Base-by-base conservation (phyloP, 2,113 vertebrate species). In the Maccullochella peelii region DNA sequence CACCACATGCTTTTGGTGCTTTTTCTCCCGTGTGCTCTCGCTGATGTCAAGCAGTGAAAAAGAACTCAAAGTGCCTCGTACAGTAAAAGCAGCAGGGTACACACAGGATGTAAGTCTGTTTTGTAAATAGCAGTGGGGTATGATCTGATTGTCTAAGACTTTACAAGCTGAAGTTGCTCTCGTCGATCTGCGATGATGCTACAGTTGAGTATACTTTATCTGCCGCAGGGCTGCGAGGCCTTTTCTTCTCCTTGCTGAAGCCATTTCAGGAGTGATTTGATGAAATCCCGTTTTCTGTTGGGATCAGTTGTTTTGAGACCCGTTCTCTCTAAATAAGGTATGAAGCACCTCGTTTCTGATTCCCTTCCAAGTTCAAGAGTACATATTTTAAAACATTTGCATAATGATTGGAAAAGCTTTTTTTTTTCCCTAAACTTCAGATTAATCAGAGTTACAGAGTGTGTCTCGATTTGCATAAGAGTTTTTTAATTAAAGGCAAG, bases 381-480 rank as follows among this genome's bases (percentile, higher is more conserved):
- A 73, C 82, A 83, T 73, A 77, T 91, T 84, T 88, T 81, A 80
- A 88, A 80, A 70, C 79, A 90, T 93, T 88, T 79, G 25, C 88
- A 88, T 90, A 86, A 79, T 88, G 63, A 88, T 78, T 77, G 59
- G 52, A 78, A 79, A 73, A 72, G 65, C 68, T 65, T 68, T 67
- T 36, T 27, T 18, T 50, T 27, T 30, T 33, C 40, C 52, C 8
- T 30, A 14, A 54, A 80, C 36, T 67, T 75, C 40, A 33, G 84
- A 85, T 89, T 81, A 85, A 88, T 90, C 78, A 66, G 70, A 80
- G 23, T 79, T 80, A 83, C 83, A 54, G 4, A 82, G 78, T 54
- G 49, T 82, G 79, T 63, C 78, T 55, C 5, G n/a, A 88, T 91
- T 92, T 90, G 61, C 89, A 89, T 89, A 79, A 69, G 44, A 80